Base-by-base conservation (phyloP, 2,797 vertebrate species). In the Hippocampus kuda region DNA sequence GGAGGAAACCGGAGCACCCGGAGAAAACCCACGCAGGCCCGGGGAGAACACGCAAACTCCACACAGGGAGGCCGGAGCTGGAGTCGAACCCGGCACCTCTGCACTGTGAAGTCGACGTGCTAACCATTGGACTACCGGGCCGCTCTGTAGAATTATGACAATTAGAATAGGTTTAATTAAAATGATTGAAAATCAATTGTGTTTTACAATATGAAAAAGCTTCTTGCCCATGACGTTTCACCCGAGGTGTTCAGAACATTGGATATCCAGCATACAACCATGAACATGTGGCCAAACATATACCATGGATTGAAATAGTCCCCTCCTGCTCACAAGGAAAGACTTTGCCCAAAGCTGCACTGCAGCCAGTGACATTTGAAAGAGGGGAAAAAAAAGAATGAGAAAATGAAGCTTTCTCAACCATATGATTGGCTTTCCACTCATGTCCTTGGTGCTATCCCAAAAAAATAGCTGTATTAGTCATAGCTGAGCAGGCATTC, bases 321-420 rank as follows among this genome's bases (percentile, higher is more conserved):
- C 30, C 30, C 30, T 30, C 30, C 64, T 60, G 34, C 66, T 79
- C 70, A 67, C 0, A 60, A 66, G 30, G 30, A 30, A 30, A 30
- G 16, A 74, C 54, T 68, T 69, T 42, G 34, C 75, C 4, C 24
- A 26, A 57, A 27, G 56, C 26, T 1, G 12, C 56, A 27, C 71
- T 77, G 80, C 63, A 76, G 81, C 42, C 48, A 1, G 63, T 83
- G 83, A 85, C 81, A 86, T 87, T 86, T 82, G 77, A 78, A 77
- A 84, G 77, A 82, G 65, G 34, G 5, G 1, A 1, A 7, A 49
- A 49, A 20, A 20, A 51, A 74, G 72, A 71, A 79, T 76, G 76
- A 73, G 74, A 79, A 71, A 34, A 72, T 54, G 70, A 75, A 68
- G 77, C 54, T 38, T 82, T 71, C 68, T 85, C 82, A 80, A 79